Percentiles rank a stretch among this genome's conserved stretches.
phyloP scores from a whole-genome alignment of 2,888 invertebrate genomes.

The Dendrolimus pini region DNA sequence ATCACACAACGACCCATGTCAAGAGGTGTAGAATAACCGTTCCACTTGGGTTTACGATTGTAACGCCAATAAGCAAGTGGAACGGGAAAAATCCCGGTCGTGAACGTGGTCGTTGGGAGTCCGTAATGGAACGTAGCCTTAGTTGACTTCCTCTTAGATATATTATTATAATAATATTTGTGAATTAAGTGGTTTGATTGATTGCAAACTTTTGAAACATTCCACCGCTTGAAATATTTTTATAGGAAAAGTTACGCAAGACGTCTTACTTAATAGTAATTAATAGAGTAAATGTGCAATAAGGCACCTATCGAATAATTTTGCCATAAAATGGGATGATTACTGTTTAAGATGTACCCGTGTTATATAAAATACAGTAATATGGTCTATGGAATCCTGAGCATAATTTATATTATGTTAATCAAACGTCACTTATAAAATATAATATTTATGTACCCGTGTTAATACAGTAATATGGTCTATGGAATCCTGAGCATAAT shows the following conservation, averaged over 20 bases:
- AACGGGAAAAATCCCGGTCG: no score
- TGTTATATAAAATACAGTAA: background rate
- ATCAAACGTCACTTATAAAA: no score
- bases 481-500: no score
- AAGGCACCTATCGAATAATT: background rate
- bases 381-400: no score
- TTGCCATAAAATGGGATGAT: background rate
- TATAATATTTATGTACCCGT: background rate
- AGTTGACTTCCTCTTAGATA: background rate
- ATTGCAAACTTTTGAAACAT: background rate
- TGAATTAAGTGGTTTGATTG: background rate
- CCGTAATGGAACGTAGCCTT: no score
- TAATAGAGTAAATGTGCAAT: background rate
- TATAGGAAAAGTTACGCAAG: background rate
- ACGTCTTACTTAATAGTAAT: background rate
- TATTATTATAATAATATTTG: background rate
- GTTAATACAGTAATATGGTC: background rate
- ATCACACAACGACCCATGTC: no score
- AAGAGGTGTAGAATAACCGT: no score
- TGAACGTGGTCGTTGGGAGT: no score
- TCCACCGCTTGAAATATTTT: background rate
- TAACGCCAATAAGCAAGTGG: no score
- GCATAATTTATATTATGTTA: no score
- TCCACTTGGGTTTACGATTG: no score
- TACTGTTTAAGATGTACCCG: background rate